Evolutionary conservation across 2,797 vertebrate genomes (phyloP).

Genomic region (Gymnocypris eckloni): DNA sequence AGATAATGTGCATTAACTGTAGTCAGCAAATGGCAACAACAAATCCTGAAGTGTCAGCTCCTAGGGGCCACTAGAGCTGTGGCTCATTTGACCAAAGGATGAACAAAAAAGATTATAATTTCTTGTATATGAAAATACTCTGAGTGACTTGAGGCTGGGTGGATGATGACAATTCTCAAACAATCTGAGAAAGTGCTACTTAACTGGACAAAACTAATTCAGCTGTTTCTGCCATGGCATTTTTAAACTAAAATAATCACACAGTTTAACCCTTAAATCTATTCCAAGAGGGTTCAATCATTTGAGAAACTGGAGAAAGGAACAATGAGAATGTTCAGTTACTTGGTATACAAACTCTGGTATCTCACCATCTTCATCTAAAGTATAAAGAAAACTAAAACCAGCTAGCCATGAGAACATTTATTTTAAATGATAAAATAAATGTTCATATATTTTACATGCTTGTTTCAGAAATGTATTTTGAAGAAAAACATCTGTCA

Average conservation of each 20-base stretch:
- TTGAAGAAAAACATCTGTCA: neutral
- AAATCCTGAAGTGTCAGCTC: neutral
- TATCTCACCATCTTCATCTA: neutral
- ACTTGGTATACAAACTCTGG: neutral
- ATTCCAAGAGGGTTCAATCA: neutral
- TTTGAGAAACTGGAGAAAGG: neutral
- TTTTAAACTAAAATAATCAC: neutral
- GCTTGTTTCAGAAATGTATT: neutral
- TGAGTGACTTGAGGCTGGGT: neutral
- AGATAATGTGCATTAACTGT: neutral
- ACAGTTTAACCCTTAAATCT: neutral
- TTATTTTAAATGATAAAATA: neutral
- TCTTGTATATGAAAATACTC: neutral
- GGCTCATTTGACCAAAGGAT: neutral
- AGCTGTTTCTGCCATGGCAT: neutral
- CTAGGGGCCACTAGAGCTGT: neutral
- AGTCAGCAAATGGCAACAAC: neutral
- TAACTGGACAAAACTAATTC: neutral
- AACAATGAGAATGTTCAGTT: neutral
- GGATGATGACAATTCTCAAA: neutral
- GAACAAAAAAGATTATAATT: neutral
- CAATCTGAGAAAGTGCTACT: neutral
- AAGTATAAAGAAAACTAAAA: neutral
- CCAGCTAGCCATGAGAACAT: neutral
- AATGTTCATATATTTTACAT: neutral